Percentiles rank a stretch among this genome's conserved stretches.
These are phyloP conservation scores for Tiliacea citrago DNA, from an alignment of 2,888 invertebrate genomes.

Conservation along the genomic window DNA sequence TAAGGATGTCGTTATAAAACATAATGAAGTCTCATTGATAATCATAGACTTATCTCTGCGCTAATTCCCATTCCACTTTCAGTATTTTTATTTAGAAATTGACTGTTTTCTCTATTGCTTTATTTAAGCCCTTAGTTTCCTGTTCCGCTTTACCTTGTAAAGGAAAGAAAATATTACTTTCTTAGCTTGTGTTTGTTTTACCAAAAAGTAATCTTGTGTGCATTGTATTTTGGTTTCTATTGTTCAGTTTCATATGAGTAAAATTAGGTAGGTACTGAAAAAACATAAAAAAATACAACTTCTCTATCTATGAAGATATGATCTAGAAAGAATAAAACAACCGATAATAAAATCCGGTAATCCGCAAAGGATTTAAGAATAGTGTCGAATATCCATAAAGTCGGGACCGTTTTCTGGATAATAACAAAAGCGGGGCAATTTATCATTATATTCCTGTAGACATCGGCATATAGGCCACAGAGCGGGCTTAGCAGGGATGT, in stretches of 20 bases:
- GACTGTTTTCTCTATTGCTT: slow-evolving; percentile 3
- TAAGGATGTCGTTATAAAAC: background rate
- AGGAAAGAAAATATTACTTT: slow-evolving; percentile 28
- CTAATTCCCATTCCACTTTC: background rate
- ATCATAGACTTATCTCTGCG: background rate
- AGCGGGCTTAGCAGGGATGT: slow-evolving; percentile 62
- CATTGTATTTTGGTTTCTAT: slow-evolving; percentile 5
- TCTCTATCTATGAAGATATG: no score
- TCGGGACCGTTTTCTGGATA: slow-evolving; percentile 45
- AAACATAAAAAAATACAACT: no score
- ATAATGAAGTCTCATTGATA: background rate
- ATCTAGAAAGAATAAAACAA: slow-evolving; percentile 8
- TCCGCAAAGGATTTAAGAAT: slow-evolving; percentile 41
- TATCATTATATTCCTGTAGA: slow-evolving; percentile 66
- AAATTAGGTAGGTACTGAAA: no score
- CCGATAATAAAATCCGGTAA: slow-evolving; percentile 38
- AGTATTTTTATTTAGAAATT: background rate
- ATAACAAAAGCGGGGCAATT: slow-evolving; percentile 61
- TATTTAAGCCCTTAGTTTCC: slow-evolving; percentile 29
- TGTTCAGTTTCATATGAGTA: background rate
- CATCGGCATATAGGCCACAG: slow-evolving; percentile 60
- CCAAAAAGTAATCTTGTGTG: background rate
- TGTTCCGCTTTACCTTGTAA: background rate
- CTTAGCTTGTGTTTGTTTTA: slow-evolving; percentile 16
- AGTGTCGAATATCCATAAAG: slow-evolving; percentile 57